Conservation (phyloP, 2,888 invertebrate species). For the Augiades crinisus region DNA sequence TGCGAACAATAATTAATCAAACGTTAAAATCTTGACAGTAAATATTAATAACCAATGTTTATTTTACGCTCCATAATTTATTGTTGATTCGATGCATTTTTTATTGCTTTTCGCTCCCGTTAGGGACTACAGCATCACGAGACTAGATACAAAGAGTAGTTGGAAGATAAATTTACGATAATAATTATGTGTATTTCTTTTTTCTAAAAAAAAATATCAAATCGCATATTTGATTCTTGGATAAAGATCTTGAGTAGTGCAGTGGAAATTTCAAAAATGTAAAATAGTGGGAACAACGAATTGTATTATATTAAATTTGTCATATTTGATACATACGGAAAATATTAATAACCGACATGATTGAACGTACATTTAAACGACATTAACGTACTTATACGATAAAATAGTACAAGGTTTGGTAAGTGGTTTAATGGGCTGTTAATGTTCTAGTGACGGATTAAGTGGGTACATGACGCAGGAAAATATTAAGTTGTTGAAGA, state of each 20-base stretch:
- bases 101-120: neutral
- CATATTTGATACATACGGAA: neutral
- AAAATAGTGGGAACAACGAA: neutral
- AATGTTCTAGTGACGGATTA: conserved; percentile 7
- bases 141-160: too few species aligned
- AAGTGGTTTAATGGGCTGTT: conserved; percentile 10
- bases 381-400: neutral
- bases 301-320: neutral
- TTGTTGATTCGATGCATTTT: neutral
- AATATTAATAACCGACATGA: neutral
- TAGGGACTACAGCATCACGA: too few species aligned
- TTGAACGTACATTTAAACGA: neutral
- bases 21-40: conserved; percentile 7
- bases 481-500: neutral
- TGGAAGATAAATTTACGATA: too few species aligned
- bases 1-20: conserved; percentile 44
- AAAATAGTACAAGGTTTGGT: neutral
- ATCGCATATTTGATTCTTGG: too few species aligned
- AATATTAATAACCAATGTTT: neutral
- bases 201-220: too few species aligned
- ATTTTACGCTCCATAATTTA: too few species aligned
- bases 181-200: too few species aligned
- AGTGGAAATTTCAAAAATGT: too few species aligned
- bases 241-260: too few species aligned
- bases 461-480: conserved; percentile 2